A percentile compares a stretch with the other conserved stretches of the same genome.
Evolutionary conservation across 2,888 invertebrate species (phyloP).

Genomic region (Notodromas monacha): DNA sequence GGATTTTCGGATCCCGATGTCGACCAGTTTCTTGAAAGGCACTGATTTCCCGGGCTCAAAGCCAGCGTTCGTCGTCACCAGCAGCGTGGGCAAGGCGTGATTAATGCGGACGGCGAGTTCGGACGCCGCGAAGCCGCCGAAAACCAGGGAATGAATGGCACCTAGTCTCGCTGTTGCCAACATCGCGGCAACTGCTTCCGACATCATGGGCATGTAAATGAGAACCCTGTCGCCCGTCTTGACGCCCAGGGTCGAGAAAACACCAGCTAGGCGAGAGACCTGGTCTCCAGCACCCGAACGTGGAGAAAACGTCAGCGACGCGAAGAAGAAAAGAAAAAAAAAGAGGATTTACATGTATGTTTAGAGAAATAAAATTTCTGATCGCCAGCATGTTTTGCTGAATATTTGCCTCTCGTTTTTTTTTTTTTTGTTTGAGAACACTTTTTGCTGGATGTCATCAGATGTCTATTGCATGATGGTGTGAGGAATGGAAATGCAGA

Average conservation of each 20-base stretch:
- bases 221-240: conserved; percentile 70
- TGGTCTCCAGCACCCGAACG: conserved; percentile 14
- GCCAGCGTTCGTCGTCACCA: conserved; percentile 65
- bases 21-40: too few relatives aligned
- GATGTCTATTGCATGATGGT: too few relatives aligned
- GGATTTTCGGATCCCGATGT: too few relatives aligned
- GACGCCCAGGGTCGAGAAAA: conserved; percentile 46
- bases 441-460: too few relatives aligned
- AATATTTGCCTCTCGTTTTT: conserved; percentile 46
- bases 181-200: conserved; percentile 70
- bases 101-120: conserved; percentile 29
- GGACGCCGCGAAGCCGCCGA: conserved; percentile 52
- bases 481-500: too few relatives aligned
- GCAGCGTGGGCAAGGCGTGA: conserved; percentile 47
- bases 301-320: neutral
- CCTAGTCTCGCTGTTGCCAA: conserved; percentile 85
- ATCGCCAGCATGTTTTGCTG: conserved; percentile 29
- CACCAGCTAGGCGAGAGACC: conserved; percentile 38
- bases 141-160: conserved; percentile 82
- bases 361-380: conserved; percentile 5
- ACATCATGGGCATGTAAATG: conserved; percentile 96
- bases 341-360: conserved; percentile 5
- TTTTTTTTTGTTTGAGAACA: conserved; percentile 29
- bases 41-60: conserved; percentile 56
- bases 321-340: too few relatives aligned